These are phyloP conservation scores for Alca torda DNA, from an alignment of 2,797 vertebrate species.

Conservation along the genomic window DNA sequence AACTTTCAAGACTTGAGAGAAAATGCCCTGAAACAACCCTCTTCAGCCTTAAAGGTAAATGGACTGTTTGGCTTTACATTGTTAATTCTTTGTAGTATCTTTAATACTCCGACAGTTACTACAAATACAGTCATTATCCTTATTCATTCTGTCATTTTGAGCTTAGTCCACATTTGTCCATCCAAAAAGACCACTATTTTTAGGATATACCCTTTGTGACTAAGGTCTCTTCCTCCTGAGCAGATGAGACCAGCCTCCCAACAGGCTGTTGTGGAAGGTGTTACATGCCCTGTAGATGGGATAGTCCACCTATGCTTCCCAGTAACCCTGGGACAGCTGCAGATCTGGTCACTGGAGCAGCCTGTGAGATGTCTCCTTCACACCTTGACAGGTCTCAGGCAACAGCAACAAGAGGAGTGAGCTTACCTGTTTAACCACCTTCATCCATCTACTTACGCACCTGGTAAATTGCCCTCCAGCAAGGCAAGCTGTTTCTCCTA, in stretches of 20 bases:
- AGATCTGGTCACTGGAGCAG: background rate
- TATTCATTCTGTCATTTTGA: background rate
- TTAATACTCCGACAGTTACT: background rate
- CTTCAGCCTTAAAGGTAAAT: background rate
- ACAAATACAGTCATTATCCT: background rate
- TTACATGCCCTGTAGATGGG: rapidly evolving
- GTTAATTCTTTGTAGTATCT: background rate
- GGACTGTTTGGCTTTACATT: background rate
- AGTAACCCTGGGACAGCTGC: background rate
- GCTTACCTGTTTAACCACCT: background rate
- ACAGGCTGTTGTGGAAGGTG: background rate
- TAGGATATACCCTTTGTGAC: background rate
- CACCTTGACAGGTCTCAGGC: background rate
- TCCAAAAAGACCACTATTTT: background rate
- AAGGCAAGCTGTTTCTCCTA: background rate
- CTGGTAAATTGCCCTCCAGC: background rate
- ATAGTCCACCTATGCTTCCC: background rate
- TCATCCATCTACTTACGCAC: background rate
- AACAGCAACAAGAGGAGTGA: background rate
- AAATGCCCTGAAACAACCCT: background rate
- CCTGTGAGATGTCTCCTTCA: background rate
- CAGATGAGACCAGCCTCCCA: background rate
- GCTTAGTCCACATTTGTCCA: background rate
- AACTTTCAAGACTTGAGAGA: background rate
- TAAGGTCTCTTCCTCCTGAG: background rate